Evolutionary conservation across 2,888 invertebrate species (phyloP), one percentile per base, ranked within the genome.

Genomic region (Pelosia muscerda): DNA sequence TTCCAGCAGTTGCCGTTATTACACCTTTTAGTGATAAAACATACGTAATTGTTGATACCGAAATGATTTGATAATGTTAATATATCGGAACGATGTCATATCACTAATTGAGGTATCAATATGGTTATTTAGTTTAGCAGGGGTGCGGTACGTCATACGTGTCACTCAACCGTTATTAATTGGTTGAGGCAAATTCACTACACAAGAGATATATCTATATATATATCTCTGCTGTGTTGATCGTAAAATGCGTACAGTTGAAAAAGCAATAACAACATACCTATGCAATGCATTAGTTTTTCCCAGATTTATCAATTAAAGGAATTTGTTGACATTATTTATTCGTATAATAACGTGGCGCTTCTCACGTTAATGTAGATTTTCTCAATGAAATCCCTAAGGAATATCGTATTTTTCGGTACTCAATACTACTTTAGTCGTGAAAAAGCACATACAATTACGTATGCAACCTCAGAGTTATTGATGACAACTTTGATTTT

Each of bases 131-230:
- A 49, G n/a, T 49, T n/a, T 49, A 71, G 69, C 59, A 9, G 49
- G 42, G 61, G 63, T 61, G 63, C 64, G 62, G 68, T 62, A 63
- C 68, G 69, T 69, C 60, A 66, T 62, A 63, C 68, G 69, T 69
- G 65, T 66, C 74, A 69, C 69, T 68, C 76, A 74, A 71, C 75
- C 75, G 72, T 77, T 72, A 69, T 67, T 74, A 78, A 78, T 77
- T 76, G 79, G 76, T 68, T n/a, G n/a, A n/a, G n/a, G 68, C 57
- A 38, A 71, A 63, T 56, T 69, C 63, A 72, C 69, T 65, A 67
- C 63, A 72, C 69, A 65, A 28, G 59, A 25, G 25, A 49, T 19
- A 42, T 42, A 42, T 1, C 19, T 49, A 49, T 49, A 8, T n/a
- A 49, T 49, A 1, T 49, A 49, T n/a, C n/a, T n/a, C n/a, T n/a